Evolutionary conservation across 2,888 invertebrate genomes (phyloP), one percentile per base, ranked within the genome.

Genomic region (Idaea dimidiata): DNA sequence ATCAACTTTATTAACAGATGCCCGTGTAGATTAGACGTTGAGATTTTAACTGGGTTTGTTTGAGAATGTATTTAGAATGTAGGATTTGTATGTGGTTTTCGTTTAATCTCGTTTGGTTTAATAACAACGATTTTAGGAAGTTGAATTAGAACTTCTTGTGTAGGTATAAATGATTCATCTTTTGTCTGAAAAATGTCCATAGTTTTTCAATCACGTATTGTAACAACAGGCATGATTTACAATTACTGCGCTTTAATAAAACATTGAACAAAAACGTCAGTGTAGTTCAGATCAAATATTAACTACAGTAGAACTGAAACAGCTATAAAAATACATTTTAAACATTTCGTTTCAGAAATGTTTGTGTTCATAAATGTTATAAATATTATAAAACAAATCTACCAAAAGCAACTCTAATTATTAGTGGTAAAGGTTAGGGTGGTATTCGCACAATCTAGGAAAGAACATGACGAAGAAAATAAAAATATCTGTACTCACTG

Each of bases 401-500:
- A n/a, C n/a, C n/a, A n/a, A 32, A 10, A 32, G 4, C 32, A 32
- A 32, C 17, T 57, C 54, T 58, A 60, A 16, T 17, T 53, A 14
- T 24, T 10, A 16, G 56, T 59, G 16, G 43, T 33, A 8, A 18
- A 16, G 6, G 3, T 32, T 55, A 33, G 57, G 54, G 54, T 53
- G 56, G 16, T 54, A 58, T n/a, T 24, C 14, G 31, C 31, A 56
- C 16, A 55, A 16, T 16, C 31, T 10, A 56, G 17, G 32, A 6
- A n/a, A 17, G 55, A 24, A 16, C 33, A 1, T 8, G 5, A 17
- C 24, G 24, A 14, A 61, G 16, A 56, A 6, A 64, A 54, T 16
- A 59, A 54, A 55, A 61, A 57, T 6, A 17, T 31, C 66, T 63
- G 58, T 18, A 94, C 95, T 95, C 88, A 96, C 96, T 93, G 96